Evolutionary conservation across 1,140 invertebrate genomes (phyloP).

Genomic region (Bombus balteatus): DNA sequence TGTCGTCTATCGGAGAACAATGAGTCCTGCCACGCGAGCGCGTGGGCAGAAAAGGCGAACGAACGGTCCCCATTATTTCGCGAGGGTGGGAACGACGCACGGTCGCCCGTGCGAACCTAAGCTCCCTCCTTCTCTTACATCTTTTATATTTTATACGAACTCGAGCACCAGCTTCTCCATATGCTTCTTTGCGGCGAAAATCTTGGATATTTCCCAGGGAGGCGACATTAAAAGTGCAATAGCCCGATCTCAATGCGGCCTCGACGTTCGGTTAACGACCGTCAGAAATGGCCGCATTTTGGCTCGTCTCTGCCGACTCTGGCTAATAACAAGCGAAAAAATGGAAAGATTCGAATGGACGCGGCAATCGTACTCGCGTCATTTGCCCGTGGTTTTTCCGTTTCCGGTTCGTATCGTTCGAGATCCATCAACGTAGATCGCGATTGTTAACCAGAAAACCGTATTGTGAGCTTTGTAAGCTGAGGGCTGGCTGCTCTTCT

Average conservation of each 20-base stretch:
- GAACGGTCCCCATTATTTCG: slow-evolving; percentile 57
- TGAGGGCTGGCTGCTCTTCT: slow-evolving; percentile 13
- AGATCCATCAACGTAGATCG: slow-evolving; percentile 41
- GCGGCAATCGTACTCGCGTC: slow-evolving; percentile 37
- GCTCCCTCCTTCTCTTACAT: neutral
- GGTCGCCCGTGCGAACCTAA: slow-evolving; percentile 42
- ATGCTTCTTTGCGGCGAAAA: slow-evolving; percentile 64
- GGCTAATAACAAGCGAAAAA: slow-evolving; percentile 32
- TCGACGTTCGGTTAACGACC: slow-evolving; percentile 70
- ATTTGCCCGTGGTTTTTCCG: slow-evolving; percentile 22
- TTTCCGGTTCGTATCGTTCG: neutral
- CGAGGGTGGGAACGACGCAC: slow-evolving; percentile 50
- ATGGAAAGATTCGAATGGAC: slow-evolving; percentile 16
- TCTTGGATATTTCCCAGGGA: slow-evolving; percentile 73
- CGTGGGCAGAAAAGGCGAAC: slow-evolving; percentile 58
- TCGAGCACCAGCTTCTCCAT: slow-evolving; percentile 34
- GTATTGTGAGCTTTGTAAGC: slow-evolving; percentile 11
- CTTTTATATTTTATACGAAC: slow-evolving; percentile 36
- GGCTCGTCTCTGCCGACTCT: slow-evolving; percentile 58
- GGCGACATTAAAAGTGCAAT: slow-evolving; percentile 74
- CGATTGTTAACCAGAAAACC: slow-evolving; percentile 28
- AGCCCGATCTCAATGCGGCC: slow-evolving; percentile 67
- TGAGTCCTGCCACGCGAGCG: slow-evolving; percentile 55
- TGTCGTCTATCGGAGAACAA: slow-evolving; percentile 66
- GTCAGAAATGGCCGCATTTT: slow-evolving; percentile 69